Conservation (phyloP, 2,797 vertebrate species). For the Sarcophilus harrisii region DNA sequence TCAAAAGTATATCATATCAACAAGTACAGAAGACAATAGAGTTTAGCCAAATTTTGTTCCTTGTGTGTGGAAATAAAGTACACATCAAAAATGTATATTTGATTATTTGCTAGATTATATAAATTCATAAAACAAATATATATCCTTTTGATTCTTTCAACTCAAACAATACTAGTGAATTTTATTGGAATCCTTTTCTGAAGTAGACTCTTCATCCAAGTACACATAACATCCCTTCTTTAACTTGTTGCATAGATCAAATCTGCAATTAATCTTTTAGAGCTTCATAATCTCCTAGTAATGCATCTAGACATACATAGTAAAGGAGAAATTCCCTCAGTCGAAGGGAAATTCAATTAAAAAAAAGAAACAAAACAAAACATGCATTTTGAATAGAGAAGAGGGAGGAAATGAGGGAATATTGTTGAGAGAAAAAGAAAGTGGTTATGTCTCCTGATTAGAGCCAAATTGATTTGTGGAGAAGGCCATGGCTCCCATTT, state of each 20-base stretch:
- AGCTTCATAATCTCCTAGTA: not conserved
- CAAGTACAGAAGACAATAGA: not conserved
- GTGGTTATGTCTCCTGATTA: not conserved
- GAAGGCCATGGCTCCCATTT: not conserved
- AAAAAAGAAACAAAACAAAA: no score
- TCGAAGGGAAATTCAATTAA: not conserved
- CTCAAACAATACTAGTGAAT: not conserved
- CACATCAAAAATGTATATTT: not conserved
- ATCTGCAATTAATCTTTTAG: conserved; percentile 21
- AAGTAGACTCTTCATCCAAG: not conserved
- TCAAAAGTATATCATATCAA: not conserved
- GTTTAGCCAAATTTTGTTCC: not conserved
- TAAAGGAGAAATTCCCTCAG: not conserved
- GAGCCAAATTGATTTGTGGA: no score
- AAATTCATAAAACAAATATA: not conserved
- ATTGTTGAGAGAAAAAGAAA: not conserved
- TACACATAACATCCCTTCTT: not conserved
- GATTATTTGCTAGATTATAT: not conserved
- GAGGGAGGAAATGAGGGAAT: not conserved
- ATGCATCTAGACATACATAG: not conserved
- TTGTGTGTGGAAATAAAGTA: not conserved
- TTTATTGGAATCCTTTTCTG: not conserved
- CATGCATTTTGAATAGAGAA: not conserved
- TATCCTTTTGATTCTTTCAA: not conserved
- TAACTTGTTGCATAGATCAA: not conserved